Conservation (phyloP, 2,888 invertebrate species). For the Dione juno region DNA sequence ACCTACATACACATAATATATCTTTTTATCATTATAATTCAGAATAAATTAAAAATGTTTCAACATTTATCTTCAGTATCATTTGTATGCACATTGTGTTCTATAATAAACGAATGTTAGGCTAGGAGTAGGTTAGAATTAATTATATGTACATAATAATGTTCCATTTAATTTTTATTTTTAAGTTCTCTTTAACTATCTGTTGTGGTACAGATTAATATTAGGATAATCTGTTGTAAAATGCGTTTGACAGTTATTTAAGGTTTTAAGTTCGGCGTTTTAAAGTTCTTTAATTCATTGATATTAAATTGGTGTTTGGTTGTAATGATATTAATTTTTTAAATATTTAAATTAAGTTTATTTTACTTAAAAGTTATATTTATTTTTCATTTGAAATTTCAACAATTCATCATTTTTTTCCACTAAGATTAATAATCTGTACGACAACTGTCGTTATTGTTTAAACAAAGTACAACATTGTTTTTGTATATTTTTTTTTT, state of each 20-base stretch:
- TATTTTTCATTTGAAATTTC: neutral
- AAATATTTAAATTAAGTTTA: no score
- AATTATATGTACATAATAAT: slow-evolving; percentile 30
- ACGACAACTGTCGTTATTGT: slow-evolving; percentile 31
- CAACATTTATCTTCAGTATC: neutral
- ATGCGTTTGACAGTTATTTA: neutral
- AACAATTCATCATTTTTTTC: neutral
- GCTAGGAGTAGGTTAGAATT: slow-evolving; percentile 34
- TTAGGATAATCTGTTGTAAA: neutral
- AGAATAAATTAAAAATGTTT: neutral
- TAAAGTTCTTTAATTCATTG: neutral
- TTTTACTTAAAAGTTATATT: neutral
- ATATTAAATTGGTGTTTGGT: neutral
- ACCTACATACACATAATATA: neutral
- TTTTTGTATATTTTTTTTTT: slow-evolving; percentile 45
- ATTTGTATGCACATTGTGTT: slow-evolving; percentile 37
- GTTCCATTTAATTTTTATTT: slow-evolving; percentile 19
- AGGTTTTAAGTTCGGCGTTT: neutral
- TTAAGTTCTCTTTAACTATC: slow-evolving; percentile 19
- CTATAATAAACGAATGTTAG: slow-evolving; percentile 27
- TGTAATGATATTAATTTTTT: neutral
- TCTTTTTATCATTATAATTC: neutral
- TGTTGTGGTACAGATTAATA: slow-evolving; percentile 29
- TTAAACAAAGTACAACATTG: slow-evolving; percentile 49
- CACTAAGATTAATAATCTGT: slow-evolving; percentile 37